Conservation (phyloP, 2,797 vertebrate genomes). For the Gorsachius magnificus region DNA sequence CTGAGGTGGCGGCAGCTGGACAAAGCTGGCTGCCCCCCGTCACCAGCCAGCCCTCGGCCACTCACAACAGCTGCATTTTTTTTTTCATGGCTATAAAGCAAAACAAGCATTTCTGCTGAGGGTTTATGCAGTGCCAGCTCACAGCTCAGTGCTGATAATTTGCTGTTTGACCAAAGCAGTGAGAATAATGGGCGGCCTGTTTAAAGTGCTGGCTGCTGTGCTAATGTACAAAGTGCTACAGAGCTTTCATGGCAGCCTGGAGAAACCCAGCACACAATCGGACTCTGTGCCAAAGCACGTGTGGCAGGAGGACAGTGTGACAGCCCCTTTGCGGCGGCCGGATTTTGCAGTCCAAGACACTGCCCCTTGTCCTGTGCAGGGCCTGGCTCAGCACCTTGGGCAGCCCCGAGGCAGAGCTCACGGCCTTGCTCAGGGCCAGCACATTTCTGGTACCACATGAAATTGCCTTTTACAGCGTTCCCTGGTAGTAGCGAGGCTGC, state of each 20-base stretch:
- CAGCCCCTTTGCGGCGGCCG: background rate
- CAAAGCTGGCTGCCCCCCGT: accelerated
- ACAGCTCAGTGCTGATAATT: background rate
- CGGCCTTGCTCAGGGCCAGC: background rate
- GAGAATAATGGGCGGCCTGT: background rate
- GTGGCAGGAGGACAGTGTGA: background rate
- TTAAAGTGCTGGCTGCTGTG: background rate
- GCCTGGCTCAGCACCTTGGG: background rate
- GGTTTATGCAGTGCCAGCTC: background rate
- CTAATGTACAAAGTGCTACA: background rate
- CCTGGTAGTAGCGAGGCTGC: background rate
- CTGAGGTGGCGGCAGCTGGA: background rate
- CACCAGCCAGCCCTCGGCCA: background rate
- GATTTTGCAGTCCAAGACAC: background rate
- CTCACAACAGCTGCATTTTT: background rate
- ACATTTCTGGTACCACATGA: background rate
- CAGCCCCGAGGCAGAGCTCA: background rate
- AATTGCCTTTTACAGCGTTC: background rate
- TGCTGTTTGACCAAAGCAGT: background rate
- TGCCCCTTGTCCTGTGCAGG: background rate
- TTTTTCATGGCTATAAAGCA: background rate
- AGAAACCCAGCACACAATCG: background rate
- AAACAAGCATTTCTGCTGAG: background rate
- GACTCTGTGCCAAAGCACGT: accelerated
- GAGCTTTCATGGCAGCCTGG: background rate